Conservation (phyloP, 2,888 invertebrate genomes). For the Prostheceraeus crozeri region DNA sequence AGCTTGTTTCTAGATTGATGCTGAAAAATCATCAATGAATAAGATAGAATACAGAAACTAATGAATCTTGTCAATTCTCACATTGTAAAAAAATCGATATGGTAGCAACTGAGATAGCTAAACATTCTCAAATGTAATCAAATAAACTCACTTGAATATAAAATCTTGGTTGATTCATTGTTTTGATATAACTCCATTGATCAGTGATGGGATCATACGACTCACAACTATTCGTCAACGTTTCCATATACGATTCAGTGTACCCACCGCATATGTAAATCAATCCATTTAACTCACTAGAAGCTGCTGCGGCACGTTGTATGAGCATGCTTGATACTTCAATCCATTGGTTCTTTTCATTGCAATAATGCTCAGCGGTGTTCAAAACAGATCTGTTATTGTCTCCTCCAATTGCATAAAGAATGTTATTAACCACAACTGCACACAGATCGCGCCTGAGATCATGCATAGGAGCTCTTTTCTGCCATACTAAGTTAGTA, state of each 20-base stretch:
- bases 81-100: no score
- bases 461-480: conserved; percentile 32
- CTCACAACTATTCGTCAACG: conserved; percentile 27
- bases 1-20: no score
- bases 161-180: conserved; percentile 26
- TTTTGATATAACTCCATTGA: conserved; percentile 29
- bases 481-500: conserved; percentile 9
- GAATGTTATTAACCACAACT: conserved; percentile 23
- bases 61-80: no score
- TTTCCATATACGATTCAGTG: conserved; percentile 26
- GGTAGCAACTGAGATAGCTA: no score
- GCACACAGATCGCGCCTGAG: conserved; percentile 27
- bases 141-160: no score
- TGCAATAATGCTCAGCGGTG: conserved; percentile 11
- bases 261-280: conserved; percentile 28
- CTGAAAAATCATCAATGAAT: no score
- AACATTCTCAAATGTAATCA: no score
- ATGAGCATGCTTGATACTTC: conserved; percentile 27
- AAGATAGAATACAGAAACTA: no score
- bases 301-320: conserved; percentile 26
- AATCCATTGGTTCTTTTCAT: conserved; percentile 25
- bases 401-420: conserved; percentile 34
- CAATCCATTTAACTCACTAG: conserved; percentile 21
- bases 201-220: conserved; percentile 27
- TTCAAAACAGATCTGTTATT: conserved; percentile 24